A percentile compares a stretch with the other conserved stretches of the same genome.
phyloP scores from a whole-genome alignment of 2,888 invertebrate genomes.

The Corbicula japonica region DNA sequence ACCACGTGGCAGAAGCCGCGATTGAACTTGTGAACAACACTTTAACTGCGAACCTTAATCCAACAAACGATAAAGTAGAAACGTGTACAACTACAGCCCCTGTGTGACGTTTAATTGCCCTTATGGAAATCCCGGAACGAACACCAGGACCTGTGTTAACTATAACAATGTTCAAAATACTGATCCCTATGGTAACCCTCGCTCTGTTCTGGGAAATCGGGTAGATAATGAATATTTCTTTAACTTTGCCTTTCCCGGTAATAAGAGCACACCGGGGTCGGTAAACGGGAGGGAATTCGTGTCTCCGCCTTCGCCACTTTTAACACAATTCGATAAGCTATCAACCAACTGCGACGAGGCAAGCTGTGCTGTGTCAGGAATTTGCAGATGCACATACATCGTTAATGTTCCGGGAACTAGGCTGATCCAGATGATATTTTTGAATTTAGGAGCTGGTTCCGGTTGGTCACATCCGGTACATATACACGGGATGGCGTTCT shows the following conservation, averaged over 20 bases:
- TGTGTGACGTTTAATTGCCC: conserved; percentile 69
- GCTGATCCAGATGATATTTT: conserved; percentile 67
- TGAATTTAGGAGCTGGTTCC: conserved; percentile 64
- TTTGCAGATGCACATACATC: conserved; percentile 68
- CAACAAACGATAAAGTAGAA: not conserved
- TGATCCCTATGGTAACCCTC: conserved; percentile 7
- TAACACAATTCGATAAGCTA: conserved; percentile 39
- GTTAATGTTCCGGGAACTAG: conserved; percentile 2
- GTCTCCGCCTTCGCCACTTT: conserved; percentile 38
- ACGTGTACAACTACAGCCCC: conserved; percentile 26
- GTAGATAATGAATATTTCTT: conserved; percentile 50
- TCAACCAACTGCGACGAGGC: conserved; percentile 1
- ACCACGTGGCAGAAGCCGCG: conserved; percentile 62
- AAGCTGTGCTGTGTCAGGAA: conserved; percentile 28
- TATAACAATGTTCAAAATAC: conserved; percentile 37
- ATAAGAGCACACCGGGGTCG: conserved; percentile 56
- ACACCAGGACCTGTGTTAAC: conserved; percentile 26
- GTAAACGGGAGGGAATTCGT: conserved; percentile 62
- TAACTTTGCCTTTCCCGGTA: conserved; percentile 72
- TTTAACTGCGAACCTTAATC: conserved; percentile 26
- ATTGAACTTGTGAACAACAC: conserved; percentile 36
- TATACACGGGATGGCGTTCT: too few species aligned
- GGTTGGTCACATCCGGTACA: conserved; percentile 73
- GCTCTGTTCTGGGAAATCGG: not conserved
- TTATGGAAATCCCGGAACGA: conserved; percentile 26